Evolutionary conservation across 1,140 invertebrate species (phyloP), one percentile per base, ranked within the genome.

Genomic region (Cotesia glomerata): DNA sequence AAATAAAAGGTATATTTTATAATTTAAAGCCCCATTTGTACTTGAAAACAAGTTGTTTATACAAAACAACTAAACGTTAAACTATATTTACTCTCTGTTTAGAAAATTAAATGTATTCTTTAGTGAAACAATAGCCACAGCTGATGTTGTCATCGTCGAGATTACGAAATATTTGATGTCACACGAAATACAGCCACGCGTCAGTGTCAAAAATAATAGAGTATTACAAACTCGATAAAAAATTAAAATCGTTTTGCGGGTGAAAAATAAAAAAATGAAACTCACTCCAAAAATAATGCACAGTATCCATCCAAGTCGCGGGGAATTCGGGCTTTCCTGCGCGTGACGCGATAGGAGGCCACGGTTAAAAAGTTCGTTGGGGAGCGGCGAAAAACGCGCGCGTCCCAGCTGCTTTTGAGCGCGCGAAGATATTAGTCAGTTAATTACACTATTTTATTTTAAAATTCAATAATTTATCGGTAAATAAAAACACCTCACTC

Each of bases 211-310:
- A 26, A 26, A 26, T 26, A 26, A 26, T 26, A 26, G 18, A 26
- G 18, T 26, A 26, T 26, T 26, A 26, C 1, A 26, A 26, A 26
- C 18, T 26, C 18, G 18, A 26, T 26, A 26, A 26, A 26, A 26
- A 26, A 26, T 26, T 26, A 26, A 26, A 26, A 26, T 26, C 18
- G 18, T 39, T 39, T 7, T 39, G 39, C 7, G 11, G 39, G 39
- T 45, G 9, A 71, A 70, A 16, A 67, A 67, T 54, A 59, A 74
- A 68, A 11, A 32, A 63, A 59, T 9, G 72, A 78, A 76, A 87
- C 86, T 87, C 85, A 87, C 85, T 86, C 85, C 84, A 87, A 81
- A 86, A 86, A 84, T 86, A 86, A 85, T 86, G 85, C 85, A 87
- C 85, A 84, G 86, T 86, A 86, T 87, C 86, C 86, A 87, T 86